phyloP scores from a whole-genome alignment of 2,113 vertebrate species.

The Toxostoma redivivum region DNA sequence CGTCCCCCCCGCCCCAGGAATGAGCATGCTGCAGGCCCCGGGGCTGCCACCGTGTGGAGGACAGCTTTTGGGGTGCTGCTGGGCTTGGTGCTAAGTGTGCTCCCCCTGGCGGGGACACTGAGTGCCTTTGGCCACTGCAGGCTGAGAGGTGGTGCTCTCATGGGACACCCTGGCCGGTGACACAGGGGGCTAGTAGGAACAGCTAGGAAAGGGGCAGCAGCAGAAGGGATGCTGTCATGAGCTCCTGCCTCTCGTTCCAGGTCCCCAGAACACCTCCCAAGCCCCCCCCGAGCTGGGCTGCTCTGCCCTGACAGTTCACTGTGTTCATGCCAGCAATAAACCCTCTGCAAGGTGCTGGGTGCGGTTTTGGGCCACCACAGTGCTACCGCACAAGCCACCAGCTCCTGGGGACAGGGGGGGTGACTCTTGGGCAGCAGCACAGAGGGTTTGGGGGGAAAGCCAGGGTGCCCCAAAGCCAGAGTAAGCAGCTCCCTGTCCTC shows the following conservation, averaged over 20 bases:
- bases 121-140: slow-evolving; percentile 33
- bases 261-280: neutral
- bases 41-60: neutral
- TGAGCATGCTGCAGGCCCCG: neutral
- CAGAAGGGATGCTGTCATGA: neutral
- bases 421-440: neutral
- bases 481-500: neutral
- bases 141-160: neutral
- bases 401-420: neutral
- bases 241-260: neutral
- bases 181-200: neutral
- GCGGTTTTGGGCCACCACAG: neutral
- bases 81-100: slow-evolving; percentile 31
- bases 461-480: neutral
- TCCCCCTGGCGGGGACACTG: neutral
- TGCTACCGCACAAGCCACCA: neutral
- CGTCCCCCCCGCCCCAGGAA: fast-evolving
- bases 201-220: neutral
- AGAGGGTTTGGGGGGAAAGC: neutral
- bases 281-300: neutral
- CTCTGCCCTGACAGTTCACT: slow-evolving; percentile 26
- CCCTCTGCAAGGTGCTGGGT: neutral
- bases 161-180: neutral
- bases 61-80: neutral
- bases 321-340: slow-evolving; percentile 64